These are phyloP conservation scores for Melanotaenia pygmaea DNA, from an alignment of 2,797 vertebrate species.

Conservation along the genomic window DNA sequence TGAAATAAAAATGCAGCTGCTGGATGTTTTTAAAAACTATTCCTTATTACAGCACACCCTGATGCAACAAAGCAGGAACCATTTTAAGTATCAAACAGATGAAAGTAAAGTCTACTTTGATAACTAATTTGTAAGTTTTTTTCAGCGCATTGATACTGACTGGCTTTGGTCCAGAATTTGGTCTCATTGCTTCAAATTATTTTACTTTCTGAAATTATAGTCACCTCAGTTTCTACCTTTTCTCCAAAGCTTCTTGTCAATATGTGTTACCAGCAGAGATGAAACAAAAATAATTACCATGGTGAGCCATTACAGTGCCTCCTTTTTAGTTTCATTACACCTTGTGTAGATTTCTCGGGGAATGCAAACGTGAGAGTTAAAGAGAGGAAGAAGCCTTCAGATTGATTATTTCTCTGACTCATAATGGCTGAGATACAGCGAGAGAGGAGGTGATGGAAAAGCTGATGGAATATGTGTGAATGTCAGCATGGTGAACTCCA, in stretches of 20 bases:
- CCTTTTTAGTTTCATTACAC: too few species aligned
- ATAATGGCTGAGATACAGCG: constrained; percentile 29
- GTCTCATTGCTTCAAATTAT: too few species aligned
- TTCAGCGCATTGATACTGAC: too few species aligned
- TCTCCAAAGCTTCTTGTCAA: background rate
- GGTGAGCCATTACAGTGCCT: background rate
- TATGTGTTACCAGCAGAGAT: background rate
- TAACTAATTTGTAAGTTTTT: background rate
- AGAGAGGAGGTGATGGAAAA: constrained; percentile 32
- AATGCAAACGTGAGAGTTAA: constrained; percentile 23
- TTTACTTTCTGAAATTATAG: background rate
- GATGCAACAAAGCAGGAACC: background rate
- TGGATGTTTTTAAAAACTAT: background rate
- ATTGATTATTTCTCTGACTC: constrained; percentile 52
- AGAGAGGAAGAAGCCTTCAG: constrained; percentile 56
- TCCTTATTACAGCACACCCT: background rate
- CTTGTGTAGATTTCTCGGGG: background rate
- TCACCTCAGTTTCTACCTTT: background rate
- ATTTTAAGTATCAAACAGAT: background rate
- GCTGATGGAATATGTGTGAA: constrained; percentile 36
- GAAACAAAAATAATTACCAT: constrained; percentile 26
- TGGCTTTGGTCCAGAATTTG: too few species aligned
- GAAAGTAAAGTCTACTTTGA: background rate
- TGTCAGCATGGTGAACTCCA: constrained; percentile 36
- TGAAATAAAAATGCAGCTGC: too few species aligned